These are phyloP conservation scores for Tetramorium simillimum DNA, from an alignment of 1,140 invertebrate genomes.

Conservation along the genomic window DNA sequence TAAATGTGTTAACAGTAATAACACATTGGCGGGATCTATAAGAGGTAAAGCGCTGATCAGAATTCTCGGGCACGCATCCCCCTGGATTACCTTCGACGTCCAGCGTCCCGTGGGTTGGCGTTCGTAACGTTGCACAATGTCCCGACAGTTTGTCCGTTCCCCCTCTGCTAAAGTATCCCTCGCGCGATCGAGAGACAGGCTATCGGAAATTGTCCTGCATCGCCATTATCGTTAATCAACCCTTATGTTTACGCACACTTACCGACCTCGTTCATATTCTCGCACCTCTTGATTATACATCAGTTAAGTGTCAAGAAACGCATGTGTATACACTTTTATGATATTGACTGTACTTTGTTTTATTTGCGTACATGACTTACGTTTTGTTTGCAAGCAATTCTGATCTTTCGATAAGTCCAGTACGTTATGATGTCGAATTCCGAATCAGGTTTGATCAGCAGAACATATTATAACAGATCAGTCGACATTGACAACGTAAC, in stretches of 20 bases:
- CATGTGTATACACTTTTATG: conserved; percentile 18
- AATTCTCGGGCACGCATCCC: conserved; percentile 73
- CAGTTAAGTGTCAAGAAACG: conserved; percentile 2
- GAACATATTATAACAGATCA: too few species aligned
- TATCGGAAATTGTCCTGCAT: conserved; percentile 70
- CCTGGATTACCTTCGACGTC: conserved; percentile 71
- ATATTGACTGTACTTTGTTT: neutral
- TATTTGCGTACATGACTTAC: neutral
- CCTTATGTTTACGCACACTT: conserved; percentile 70
- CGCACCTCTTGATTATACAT: conserved; percentile 57
- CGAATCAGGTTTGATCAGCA: neutral
- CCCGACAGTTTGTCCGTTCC: conserved; percentile 53
- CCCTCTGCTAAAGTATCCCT: neutral
- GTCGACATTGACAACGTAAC: neutral
- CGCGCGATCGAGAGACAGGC: conserved; percentile 66
- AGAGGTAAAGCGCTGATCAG: conserved; percentile 75
- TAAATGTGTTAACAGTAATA: conserved; percentile 73
- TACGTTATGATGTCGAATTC: conserved; percentile 47
- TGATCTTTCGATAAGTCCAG: neutral
- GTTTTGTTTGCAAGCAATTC: neutral
- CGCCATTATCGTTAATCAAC: conserved; percentile 76
- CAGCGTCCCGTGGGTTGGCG: conserved; percentile 55
- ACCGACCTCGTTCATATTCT: conserved; percentile 26
- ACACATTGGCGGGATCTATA: conserved; percentile 71
- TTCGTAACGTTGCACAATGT: conserved; percentile 66